Base-by-base conservation (phyloP, 2,888 invertebrate genomes). In the Fragum fragum region DNA sequence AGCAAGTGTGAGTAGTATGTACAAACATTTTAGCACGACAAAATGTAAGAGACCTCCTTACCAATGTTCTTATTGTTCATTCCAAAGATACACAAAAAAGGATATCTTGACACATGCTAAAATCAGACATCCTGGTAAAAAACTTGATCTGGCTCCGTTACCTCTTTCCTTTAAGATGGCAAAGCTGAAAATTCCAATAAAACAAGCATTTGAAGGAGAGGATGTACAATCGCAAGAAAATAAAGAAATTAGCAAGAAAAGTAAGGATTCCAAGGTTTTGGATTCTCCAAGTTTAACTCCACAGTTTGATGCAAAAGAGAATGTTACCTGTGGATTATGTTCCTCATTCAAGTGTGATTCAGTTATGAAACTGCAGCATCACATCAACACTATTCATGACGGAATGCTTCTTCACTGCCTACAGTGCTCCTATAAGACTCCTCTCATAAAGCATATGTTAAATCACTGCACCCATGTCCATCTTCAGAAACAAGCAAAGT, bases 391-490 rank as follows among this genome's bases (percentile, higher is more conserved):
- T n/a, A 39, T 39, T n/a, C 86, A 86, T 74, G 69, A 73, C 16
- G 86, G 86, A n/a, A 66, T 68, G 47, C 59, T 57, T 29, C 68
- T 86, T 5, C 52, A 73, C 26, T 86, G 86, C 29, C 26, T 52
- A 9, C 26, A 74, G 21, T 88, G 88, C 77, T 59, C 76, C 0
- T 88, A 87, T 68, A 85, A 84, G 18, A 83, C 87, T 1, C 79
- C 81, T 14, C 69, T 88, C 26, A 73, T 82, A 7, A 86, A 87
- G 39, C 85, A 87, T 29, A 86, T 88, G 77, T 71, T 83, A 0
- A 82, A 83, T 39, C 89, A 89, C 26, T 86, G 86, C 47, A 74
- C 39, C 23, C 68, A 81, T 76, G 76, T 83, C 7, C 86, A 86
- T 42, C 42, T 61, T 16, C 79, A 81, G 55, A 68, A 63, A 47